Evolutionary conservation across 2,113 vertebrate species (phyloP).

Genomic region (Myanophis thanlyinensis): DNA sequence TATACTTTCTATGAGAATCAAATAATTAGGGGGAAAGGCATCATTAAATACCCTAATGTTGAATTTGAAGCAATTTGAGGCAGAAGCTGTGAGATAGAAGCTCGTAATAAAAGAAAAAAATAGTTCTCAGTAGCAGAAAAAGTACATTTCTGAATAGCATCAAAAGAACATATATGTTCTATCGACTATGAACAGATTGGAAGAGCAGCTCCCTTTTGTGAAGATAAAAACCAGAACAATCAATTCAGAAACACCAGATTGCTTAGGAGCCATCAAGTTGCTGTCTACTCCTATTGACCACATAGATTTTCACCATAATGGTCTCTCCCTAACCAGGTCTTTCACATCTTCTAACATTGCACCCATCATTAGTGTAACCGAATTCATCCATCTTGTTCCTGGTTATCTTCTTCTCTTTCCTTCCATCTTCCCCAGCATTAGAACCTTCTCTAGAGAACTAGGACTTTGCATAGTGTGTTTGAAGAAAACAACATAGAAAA

Average conservation of each 20-base stretch:
- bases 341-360: neutral
- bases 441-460: neutral
- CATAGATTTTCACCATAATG: neutral
- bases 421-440: neutral
- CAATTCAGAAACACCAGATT: neutral
- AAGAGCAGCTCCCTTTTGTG: neutral
- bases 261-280: neutral
- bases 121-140: neutral
- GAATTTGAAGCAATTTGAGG: neutral
- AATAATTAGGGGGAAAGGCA: neutral
- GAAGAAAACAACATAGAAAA: neutral
- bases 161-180: neutral
- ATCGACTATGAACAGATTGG: neutral
- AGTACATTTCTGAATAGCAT: neutral
- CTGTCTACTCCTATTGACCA: neutral
- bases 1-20: neutral
- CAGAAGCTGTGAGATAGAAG: neutral
- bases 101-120: neutral
- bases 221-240: neutral
- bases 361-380: too few relatives aligned
- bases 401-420: too few relatives aligned
- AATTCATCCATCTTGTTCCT: too few relatives aligned
- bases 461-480: neutral
- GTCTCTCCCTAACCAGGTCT: neutral
- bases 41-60: neutral